Evolutionary conservation across 2,888 invertebrate species (phyloP), one percentile per base, ranked within the genome.

Genomic region (Netelia virgata): DNA sequence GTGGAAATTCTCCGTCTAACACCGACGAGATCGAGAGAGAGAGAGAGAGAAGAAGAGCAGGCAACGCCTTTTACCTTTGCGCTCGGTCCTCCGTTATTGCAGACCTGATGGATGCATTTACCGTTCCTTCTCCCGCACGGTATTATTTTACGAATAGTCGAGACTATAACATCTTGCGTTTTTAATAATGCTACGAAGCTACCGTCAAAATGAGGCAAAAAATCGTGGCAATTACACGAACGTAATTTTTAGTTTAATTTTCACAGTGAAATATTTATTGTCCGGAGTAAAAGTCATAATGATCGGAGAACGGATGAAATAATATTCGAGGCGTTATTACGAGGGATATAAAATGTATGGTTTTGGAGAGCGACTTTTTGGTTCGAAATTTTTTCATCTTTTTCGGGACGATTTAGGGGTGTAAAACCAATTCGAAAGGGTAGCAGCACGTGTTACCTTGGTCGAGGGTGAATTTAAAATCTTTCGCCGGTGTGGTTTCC

Each of bases 1-100:
- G 78, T 84, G 64, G 82, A 78, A 84, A 84, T 78, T 79, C 70
- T 63, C 50, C 61, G 82, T 82, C 82, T 82, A 82, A 84, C 82
- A 78, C 82, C 75, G 55, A 79, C 36, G 70, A 64, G 57, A 14
- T 41, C 16, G 43, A 68, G 11, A 61, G 61, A 57, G 70, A 28
- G 11, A 55, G 43, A 68, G 11, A 61, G 61, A 57, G 70, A 28
- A n/a, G 63, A 23, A 66, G 14, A 11, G 66, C 57, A 28, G 76
- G 73, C 84, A 84, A 84, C 76, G 80, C 73, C 80, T 76, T 77
- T 77, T 77, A 55, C 83, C 76, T n/a, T 74, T 63, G 64, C 23
- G 66, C 50, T 41, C 73, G 74, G 36, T 80, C 55, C 47, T 61
- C 84, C 80, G 84, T 80, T 84, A 84, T 77, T 80, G 59, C 76